Percentiles rank a stretch among this genome's conserved stretches.
These are phyloP conservation scores for Dipodomys merriami DNA, from an alignment of 2,113 vertebrate genomes.

Conservation along the genomic window DNA sequence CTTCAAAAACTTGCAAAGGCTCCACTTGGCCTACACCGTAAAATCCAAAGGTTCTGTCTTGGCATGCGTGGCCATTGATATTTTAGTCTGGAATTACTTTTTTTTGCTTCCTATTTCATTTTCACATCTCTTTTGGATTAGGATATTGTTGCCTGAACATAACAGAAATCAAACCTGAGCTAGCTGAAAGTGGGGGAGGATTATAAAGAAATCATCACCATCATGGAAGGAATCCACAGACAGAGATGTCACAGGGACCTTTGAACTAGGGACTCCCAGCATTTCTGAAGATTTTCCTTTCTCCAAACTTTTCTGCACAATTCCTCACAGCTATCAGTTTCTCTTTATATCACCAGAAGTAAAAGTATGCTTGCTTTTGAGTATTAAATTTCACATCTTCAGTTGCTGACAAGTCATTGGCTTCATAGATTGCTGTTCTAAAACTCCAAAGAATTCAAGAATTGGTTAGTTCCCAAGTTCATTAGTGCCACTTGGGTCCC, in stretches of 20 bases:
- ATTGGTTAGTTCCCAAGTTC: neutral
- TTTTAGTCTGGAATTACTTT: slow-evolving; percentile 14
- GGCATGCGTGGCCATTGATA: neutral
- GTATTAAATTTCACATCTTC: neutral
- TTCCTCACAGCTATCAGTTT: neutral
- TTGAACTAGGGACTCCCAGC: neutral
- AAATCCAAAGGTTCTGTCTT: neutral
- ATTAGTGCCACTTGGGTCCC: neutral
- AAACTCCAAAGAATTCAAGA: slow-evolving; percentile 34
- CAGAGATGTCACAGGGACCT: neutral
- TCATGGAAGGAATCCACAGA: neutral
- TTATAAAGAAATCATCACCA: slow-evolving; percentile 4
- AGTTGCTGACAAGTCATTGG: neutral
- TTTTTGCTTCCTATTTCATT: slow-evolving; percentile 12
- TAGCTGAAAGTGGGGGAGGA: neutral
- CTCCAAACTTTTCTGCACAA: neutral
- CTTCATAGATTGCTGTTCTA: neutral
- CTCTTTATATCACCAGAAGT: neutral
- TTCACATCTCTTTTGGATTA: neutral
- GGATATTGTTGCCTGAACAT: neutral
- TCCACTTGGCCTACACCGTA: neutral
- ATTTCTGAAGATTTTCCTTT: neutral
- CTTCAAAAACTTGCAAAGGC: neutral
- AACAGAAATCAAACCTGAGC: slow-evolving; percentile 34
- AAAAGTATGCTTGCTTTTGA: neutral